phyloP scores from a whole-genome alignment of 2,113 vertebrate species.

The Bagarius yarrelli region DNA sequence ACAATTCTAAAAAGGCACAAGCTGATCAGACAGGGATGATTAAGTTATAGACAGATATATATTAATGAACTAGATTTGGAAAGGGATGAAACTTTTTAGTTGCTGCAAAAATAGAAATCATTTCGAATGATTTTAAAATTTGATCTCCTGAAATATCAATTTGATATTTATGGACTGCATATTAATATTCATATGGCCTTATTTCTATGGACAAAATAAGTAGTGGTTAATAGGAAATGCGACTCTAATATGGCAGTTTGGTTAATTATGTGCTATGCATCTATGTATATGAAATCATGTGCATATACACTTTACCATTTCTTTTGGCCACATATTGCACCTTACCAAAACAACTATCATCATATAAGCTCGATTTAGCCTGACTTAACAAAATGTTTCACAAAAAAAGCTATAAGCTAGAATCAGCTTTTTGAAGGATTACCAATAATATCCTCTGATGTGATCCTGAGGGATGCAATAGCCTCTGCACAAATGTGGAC shows the following conservation, averaged over 20 bases:
- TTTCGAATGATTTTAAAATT: slow-evolving; percentile 10
- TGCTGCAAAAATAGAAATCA: slow-evolving; percentile 37
- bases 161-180: slow-evolving; percentile 39
- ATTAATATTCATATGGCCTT: slow-evolving; percentile 35
- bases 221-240: slow-evolving; percentile 23
- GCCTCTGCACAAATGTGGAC: slow-evolving; percentile 96
- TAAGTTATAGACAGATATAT: slow-evolving; percentile 6
- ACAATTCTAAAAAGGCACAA: slow-evolving; percentile 55
- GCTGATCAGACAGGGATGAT: slow-evolving; percentile 46
- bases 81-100: slow-evolving; percentile 13
- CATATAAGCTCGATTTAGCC: slow-evolving; percentile 29
- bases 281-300: slow-evolving; percentile 70
- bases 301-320: slow-evolving; percentile 66
- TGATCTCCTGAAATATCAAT: slow-evolving; percentile 3
- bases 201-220: slow-evolving; percentile 10
- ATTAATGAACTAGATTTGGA: slow-evolving; percentile 28
- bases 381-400: slow-evolving; percentile 28
- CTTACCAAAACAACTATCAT: slow-evolving; percentile 45
- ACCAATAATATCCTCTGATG: slow-evolving; percentile 84
- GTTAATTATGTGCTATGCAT: slow-evolving; percentile 63
- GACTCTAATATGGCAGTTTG: slow-evolving; percentile 38
- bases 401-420: slow-evolving; percentile 19
- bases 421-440: slow-evolving; percentile 71
- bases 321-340: slow-evolving; percentile 72
- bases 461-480: slow-evolving; percentile 94